These are phyloP conservation scores for Sebastes ruberrimus DNA, from an alignment of 2,797 vertebrate species.

Conservation along the genomic window DNA sequence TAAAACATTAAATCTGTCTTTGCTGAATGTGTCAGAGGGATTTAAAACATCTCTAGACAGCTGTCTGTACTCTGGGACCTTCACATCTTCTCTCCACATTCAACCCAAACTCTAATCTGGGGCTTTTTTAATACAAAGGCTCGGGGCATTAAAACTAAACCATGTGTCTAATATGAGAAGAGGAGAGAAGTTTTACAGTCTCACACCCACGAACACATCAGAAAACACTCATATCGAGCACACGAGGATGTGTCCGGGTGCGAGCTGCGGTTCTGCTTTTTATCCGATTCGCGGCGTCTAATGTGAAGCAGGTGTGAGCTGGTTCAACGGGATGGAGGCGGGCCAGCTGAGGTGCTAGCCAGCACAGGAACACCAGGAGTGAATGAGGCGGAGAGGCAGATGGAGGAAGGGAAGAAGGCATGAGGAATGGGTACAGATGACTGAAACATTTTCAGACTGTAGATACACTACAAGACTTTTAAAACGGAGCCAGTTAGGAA, in stretches of 20 bases:
- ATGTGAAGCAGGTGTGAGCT: conserved; percentile 73
- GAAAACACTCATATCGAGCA: conserved; percentile 18
- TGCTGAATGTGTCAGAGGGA: background rate
- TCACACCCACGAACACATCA: conserved; percentile 3
- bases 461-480: background rate
- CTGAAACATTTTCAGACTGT: conserved; percentile 1
- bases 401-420: background rate
- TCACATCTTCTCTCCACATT: background rate
- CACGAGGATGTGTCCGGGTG: conserved; percentile 40
- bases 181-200: conserved; percentile 34
- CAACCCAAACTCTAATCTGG: conserved; percentile 30
- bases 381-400: conserved; percentile 18
- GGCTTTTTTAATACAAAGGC: conserved; percentile 24
- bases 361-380: conserved; percentile 19
- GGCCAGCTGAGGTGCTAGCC: conserved; percentile 37
- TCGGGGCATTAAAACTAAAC: conserved; percentile 38
- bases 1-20: conserved; percentile 3
- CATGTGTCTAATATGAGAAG: conserved; percentile 53
- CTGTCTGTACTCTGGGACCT: conserved; percentile 8
- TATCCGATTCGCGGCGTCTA: conserved; percentile 55
- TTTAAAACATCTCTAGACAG: conserved; percentile 14
- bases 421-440: conserved; percentile 35
- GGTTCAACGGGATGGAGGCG: background rate
- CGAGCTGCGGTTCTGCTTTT: conserved; percentile 54
- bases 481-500: background rate